Conservation (phyloP, 2,113 vertebrate species). For the Onychorhynchus coronatus region DNA sequence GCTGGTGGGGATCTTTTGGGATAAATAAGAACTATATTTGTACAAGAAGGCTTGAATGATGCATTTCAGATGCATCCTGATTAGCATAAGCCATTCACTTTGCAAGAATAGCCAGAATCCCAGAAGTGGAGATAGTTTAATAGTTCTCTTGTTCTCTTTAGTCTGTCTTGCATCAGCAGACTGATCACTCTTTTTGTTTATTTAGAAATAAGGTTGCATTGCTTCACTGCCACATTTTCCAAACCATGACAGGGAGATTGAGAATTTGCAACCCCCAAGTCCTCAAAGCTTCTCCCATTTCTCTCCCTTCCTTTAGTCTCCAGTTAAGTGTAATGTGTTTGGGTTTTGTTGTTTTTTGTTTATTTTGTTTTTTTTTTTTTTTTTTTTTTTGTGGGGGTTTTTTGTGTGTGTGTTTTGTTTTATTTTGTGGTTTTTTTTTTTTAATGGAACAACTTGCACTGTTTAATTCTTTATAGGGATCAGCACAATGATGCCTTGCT, state of each 20-base stretch:
- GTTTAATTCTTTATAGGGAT: background rate
- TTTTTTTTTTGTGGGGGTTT: background rate
- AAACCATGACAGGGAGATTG: background rate
- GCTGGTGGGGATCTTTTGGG: slow-evolving; percentile 58
- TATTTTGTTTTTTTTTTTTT: background rate
- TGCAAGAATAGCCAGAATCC: slow-evolving; percentile 43
- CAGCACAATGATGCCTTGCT: background rate
- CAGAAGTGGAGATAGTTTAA: slow-evolving; percentile 51
- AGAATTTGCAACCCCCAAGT: background rate
- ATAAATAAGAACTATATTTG: slow-evolving; percentile 62
- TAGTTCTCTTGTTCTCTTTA: slow-evolving; percentile 40
- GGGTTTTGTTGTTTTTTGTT: background rate
- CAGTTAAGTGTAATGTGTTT: background rate
- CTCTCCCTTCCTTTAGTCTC: background rate
- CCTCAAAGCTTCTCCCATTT: background rate
- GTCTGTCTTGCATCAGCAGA: background rate
- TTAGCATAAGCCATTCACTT: slow-evolving; percentile 58
- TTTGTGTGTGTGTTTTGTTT: background rate
- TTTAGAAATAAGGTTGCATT: background rate
- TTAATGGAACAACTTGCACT: background rate
- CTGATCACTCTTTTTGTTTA: background rate
- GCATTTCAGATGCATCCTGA: slow-evolving; percentile 58
- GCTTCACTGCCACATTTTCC: background rate
- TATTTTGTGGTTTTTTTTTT: background rate
- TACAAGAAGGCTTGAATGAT: slow-evolving; percentile 47